Conservation (phyloP, 2,888 invertebrate genomes). For the Rhabditoides inermis region DNA sequence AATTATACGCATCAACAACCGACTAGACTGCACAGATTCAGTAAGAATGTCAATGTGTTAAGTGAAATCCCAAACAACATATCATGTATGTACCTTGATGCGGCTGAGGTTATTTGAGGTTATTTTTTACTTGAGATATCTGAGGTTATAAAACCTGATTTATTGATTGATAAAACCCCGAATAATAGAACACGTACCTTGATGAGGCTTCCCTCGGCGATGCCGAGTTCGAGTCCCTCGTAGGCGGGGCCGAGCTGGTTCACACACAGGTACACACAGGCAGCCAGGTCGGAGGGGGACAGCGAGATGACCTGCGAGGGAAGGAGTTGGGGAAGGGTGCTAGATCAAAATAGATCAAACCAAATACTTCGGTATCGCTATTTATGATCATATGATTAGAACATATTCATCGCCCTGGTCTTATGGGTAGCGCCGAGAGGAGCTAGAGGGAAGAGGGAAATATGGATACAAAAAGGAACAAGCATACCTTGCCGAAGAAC, state of each 20-base stretch:
- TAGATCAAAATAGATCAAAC: constrained; percentile 54
- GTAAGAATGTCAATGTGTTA: too few relatives aligned
- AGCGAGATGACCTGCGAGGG: constrained; percentile 79
- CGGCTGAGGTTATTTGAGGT: too few relatives aligned
- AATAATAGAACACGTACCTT: constrained; percentile 62
- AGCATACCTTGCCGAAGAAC: constrained; percentile 63
- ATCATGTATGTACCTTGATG: too few relatives aligned
- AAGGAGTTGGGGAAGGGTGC: too few relatives aligned
- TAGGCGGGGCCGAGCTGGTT: constrained; percentile 92
- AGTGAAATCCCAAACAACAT: too few relatives aligned
- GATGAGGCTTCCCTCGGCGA: constrained; percentile 86
- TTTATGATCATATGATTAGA: too few relatives aligned
- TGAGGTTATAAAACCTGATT: too few relatives aligned
- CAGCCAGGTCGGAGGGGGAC: constrained; percentile 78
- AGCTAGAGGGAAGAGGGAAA: neutral
- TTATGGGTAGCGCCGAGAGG: too few relatives aligned
- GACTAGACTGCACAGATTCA: too few relatives aligned
- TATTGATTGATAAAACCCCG: neutral
- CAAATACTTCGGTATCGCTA: neutral
- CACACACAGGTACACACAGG: constrained; percentile 85
- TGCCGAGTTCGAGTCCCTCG: constrained; percentile 83
- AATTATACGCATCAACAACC: too few relatives aligned
- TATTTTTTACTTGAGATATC: too few relatives aligned
- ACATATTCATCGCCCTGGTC: too few relatives aligned
- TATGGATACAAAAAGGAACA: neutral